Evolutionary conservation across 2,797 vertebrate species (phyloP).

Genomic region (Enteromius argenteus): DNA sequence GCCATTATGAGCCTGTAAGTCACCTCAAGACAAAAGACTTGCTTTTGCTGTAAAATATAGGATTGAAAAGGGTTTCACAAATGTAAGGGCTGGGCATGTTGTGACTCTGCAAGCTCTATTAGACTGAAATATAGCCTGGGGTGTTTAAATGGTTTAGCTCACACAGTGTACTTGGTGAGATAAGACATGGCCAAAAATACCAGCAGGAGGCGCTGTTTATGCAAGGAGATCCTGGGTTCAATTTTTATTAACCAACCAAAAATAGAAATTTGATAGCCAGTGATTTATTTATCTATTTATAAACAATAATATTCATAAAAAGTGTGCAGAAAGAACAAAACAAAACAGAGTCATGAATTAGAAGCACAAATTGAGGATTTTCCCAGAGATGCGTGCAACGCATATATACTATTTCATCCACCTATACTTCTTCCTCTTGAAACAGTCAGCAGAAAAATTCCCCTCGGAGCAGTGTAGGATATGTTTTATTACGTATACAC

Average conservation of each 20-base stretch:
- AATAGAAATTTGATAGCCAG: neutral
- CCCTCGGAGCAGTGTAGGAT: no score
- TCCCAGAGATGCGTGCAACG: no score
- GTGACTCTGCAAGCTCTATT: neutral
- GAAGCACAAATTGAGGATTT: no score
- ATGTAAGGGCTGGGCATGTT: slow-evolving; percentile 4
- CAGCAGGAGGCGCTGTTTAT: neutral
- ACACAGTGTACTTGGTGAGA: neutral
- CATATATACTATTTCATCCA: no score
- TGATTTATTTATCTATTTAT: neutral
- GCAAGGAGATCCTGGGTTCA: neutral
- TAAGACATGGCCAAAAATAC: neutral
- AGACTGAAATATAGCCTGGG: slow-evolving; percentile 8
- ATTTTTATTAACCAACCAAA: neutral
- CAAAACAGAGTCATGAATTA: no score
- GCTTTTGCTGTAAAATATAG: neutral
- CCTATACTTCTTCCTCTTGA: no score
- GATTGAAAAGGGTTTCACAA: slow-evolving; percentile 7
- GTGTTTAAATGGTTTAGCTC: slow-evolving; percentile 11
- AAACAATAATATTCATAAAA: no score
- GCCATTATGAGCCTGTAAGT: slow-evolving; percentile 19
- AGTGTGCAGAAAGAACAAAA: no score
- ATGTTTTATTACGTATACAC: no score
- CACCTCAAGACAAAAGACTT: slow-evolving; percentile 12
- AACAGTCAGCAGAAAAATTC: no score